Percentiles rank a stretch among this genome's conserved stretches.
phyloP scores from a whole-genome alignment of 2,797 vertebrate species.

The Brachymystax lenok region DNA sequence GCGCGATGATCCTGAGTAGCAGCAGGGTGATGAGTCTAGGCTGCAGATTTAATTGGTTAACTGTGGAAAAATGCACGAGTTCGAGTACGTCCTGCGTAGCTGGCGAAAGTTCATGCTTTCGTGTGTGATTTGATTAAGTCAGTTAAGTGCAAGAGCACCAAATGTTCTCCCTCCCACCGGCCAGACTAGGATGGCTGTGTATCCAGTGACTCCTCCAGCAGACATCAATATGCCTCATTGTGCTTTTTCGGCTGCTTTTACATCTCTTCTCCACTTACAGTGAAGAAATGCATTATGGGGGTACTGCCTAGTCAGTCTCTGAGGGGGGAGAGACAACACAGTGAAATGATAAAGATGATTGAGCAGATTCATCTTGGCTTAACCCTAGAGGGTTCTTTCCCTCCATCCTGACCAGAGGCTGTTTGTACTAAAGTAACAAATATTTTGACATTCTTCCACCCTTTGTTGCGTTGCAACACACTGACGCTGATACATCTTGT shows the following conservation, averaged over 20 bases:
- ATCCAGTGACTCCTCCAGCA: conserved; percentile 11
- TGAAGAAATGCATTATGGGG: conserved; percentile 37
- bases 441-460: neutral
- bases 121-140: neutral
- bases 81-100: neutral
- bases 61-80: neutral
- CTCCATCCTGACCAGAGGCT: neutral
- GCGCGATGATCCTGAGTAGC: neutral
- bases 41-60: neutral
- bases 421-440: neutral
- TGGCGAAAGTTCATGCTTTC: neutral
- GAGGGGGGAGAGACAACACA: conserved; percentile 11
- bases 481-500: neutral
- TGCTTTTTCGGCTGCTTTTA: conserved; percentile 30
- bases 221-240: conserved; percentile 41
- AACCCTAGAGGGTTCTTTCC: neutral
- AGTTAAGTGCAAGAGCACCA: neutral
- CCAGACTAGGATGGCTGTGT: neutral
- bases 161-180: neutral
- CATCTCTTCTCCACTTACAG: conserved; percentile 29
- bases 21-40: neutral
- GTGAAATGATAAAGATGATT: conserved; percentile 24
- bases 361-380: conserved; percentile 37
- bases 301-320: conserved; percentile 7
- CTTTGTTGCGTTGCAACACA: neutral